These are phyloP conservation scores for Silurus lanzhouensis DNA, from an alignment of 2,797 vertebrate genomes.

Conservation along the genomic window DNA sequence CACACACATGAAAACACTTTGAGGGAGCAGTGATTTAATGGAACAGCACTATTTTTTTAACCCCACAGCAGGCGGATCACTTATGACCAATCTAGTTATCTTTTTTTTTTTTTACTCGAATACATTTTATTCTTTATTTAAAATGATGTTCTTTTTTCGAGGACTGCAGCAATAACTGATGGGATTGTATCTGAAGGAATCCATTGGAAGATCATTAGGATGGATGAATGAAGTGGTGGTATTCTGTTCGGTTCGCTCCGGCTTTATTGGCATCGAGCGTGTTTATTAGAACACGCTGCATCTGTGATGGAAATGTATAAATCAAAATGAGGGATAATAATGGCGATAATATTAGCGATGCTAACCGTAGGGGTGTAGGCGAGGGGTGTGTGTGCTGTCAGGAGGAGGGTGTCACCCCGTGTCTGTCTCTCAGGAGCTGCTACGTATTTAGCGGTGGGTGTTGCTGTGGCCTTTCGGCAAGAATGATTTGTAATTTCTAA, in stretches of 20 bases:
- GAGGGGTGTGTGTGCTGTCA: background rate
- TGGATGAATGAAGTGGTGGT: background rate
- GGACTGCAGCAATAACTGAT: conserved; percentile 60
- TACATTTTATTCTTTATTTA: background rate
- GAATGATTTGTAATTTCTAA: conserved; percentile 31
- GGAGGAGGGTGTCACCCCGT: background rate
- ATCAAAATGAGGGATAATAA: background rate
- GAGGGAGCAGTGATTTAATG: conserved; percentile 21
- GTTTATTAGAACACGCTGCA: background rate
- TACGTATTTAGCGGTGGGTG: conserved; percentile 8
- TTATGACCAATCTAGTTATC: conserved; percentile 12
- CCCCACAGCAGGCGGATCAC: conserved; percentile 35
- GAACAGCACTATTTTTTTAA: background rate
- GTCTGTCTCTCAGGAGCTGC: background rate
- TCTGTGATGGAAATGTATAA: conserved; percentile 1
- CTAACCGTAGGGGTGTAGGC: background rate
- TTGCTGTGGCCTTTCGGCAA: background rate
- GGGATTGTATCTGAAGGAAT: background rate
- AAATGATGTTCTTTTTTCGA: background rate
- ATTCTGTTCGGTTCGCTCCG: background rate
- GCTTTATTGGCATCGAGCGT: background rate
- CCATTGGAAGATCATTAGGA: background rate
- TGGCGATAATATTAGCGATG: background rate
- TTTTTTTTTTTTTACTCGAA: background rate
- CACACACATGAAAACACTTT: background rate